Conservation (phyloP, 2,113 vertebrate species). For the Pachypanchax playfairii region DNA sequence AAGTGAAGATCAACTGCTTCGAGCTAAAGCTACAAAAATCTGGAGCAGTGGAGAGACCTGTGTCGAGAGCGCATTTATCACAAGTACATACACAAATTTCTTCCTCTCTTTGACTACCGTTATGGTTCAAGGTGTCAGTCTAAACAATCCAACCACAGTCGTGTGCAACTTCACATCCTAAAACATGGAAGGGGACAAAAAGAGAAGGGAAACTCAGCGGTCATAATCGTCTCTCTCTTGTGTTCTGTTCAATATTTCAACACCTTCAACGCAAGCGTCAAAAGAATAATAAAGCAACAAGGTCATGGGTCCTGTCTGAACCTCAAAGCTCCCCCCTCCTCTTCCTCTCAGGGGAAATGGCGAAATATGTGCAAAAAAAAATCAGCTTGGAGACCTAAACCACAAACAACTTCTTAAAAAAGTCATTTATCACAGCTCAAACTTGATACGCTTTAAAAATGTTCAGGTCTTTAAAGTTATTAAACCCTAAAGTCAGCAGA, state of each 20-base stretch:
- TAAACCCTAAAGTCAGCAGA: too few species aligned
- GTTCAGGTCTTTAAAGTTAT: too few species aligned
- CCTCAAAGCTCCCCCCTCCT: constrained; percentile 79
- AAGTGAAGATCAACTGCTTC: constrained; percentile 12
- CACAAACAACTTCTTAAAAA: constrained; percentile 61
- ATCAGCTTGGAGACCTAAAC: constrained; percentile 45
- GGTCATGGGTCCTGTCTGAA: constrained; percentile 83
- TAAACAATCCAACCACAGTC: constrained; percentile 86
- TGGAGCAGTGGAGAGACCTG: constrained; percentile 57
- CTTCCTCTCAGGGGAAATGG: constrained; percentile 76
- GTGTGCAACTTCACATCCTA: constrained; percentile 79
- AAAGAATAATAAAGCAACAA: constrained; percentile 85
- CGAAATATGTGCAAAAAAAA: constrained; percentile 79
- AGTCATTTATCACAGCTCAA: constrained; percentile 53
- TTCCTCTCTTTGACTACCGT: constrained; percentile 76
- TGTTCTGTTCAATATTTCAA: constrained; percentile 88
- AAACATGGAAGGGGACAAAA: constrained; percentile 50
- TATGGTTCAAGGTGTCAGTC: constrained; percentile 84
- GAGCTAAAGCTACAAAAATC: constrained; percentile 6
- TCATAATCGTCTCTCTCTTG: constrained; percentile 85
- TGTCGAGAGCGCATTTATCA: constrained; percentile 80
- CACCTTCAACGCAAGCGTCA: constrained; percentile 80
- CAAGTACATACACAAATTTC: constrained; percentile 76
- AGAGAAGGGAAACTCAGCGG: constrained; percentile 73
- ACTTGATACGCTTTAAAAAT: not conserved